Base-by-base conservation (phyloP, 2,888 invertebrate genomes). In the Zaprionus obscuricornis region DNA sequence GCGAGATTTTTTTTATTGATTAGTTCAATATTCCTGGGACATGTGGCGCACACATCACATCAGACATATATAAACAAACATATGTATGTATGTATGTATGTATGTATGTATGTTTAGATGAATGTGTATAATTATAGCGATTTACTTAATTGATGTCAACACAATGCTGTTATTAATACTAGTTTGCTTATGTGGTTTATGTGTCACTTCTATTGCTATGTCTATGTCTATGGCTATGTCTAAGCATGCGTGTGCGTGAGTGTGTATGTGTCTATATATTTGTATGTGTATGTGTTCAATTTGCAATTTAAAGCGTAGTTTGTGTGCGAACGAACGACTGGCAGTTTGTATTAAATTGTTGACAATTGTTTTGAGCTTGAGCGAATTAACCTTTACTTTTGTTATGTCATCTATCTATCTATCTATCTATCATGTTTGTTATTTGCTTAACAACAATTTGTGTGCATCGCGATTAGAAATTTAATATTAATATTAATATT, bases 1-100 rank as follows among this genome's bases (percentile, higher is more conserved):
- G 74, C 59, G 66, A 75, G 82, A 87, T 85, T 74, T n/a, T n/a
- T n/a, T n/a, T 84, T 87, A 87, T 87, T 86, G 88, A 87, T 87
- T 87, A 84, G 75, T 78, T 86, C 34, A 62, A 58, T 66, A 62
- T 59, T 56, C 43, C 60, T 46, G 52, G 3, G 37, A n/a, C n/a
- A n/a, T n/a, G n/a, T n/a, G n/a, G n/a, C n/a, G n/a, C n/a, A n/a
- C n/a, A n/a, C n/a, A n/a, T n/a, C n/a, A n/a, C n/a, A n/a, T n/a
- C n/a, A n/a, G n/a, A n/a, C n/a, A n/a, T 29, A 14, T 46, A 31
- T 11, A 26, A 66, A 2, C 33, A 42, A 34, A 27, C 56, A 62
- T 68, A 49, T 45, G 31, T n/a, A n/a, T n/a, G n/a, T n/a, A 27
- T 34, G 29, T 7, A 22, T 14, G 20, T 18, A 39, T 14, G 17